phyloP scores from a whole-genome alignment of 1,140 invertebrate genomes.

The Zophobas morio region DNA sequence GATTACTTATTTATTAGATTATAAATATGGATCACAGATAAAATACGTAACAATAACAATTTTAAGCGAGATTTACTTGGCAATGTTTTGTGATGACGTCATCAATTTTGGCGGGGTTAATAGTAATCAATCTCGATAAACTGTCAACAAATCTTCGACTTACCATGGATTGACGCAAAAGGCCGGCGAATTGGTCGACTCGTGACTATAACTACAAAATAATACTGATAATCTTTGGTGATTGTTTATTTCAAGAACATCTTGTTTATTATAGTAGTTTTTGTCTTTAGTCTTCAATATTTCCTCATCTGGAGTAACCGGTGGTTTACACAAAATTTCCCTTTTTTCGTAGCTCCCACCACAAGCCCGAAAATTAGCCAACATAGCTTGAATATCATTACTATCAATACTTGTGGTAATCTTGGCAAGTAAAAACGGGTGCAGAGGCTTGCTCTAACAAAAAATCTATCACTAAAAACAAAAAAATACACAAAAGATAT shows the following conservation, averaged over 20 bases:
- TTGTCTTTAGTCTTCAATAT: conserved; percentile 25
- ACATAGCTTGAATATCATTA: conserved; percentile 77
- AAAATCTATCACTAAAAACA: background rate
- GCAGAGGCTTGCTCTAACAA: conserved; percentile 68
- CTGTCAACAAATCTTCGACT: conserved; percentile 61
- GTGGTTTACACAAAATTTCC: conserved; percentile 58
- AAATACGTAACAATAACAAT: no score
- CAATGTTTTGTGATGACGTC: no score
- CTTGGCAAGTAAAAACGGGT: conserved; percentile 82
- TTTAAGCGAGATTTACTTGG: no score
- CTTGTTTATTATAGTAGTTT: conserved; percentile 64
- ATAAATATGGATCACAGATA: no score
- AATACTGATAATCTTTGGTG: conserved; percentile 93
- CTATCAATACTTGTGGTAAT: conserved; percentile 77
- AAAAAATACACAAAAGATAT: background rate
- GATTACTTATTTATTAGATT: no score
- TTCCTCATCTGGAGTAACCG: conserved; percentile 3
- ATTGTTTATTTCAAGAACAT: conserved; percentile 88
- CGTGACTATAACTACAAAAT: conserved; percentile 92
- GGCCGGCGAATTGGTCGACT: conserved; percentile 84
- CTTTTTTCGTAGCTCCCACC: conserved; percentile 77
- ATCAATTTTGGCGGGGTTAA: no score
- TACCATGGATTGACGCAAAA: conserved; percentile 93
- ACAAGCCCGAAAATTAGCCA: conserved; percentile 89
- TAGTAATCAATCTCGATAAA: background rate